Conservation (phyloP, 2,888 invertebrate species). For the Syrphus vitripennis region DNA sequence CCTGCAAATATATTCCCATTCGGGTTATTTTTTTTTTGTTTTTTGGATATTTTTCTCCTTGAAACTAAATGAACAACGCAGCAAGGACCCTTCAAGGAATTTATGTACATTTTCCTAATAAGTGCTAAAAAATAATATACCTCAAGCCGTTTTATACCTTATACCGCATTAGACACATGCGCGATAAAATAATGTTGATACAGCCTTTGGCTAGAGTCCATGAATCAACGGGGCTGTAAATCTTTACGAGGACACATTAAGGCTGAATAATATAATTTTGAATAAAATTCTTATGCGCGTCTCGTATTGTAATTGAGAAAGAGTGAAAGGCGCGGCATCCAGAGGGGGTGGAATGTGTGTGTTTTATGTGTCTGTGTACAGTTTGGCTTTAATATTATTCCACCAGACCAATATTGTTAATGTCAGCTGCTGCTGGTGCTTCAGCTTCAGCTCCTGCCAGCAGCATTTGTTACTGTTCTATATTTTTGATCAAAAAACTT, state of each 20-base stretch:
- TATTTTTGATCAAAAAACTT: neutral
- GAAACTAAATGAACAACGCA: neutral
- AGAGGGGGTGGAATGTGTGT: conserved; percentile 20
- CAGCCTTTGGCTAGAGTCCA: conserved; percentile 1
- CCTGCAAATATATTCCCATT: neutral
- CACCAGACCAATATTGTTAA: neutral
- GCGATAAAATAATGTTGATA: conserved; percentile 50
- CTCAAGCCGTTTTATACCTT: neutral
- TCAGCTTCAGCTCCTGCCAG: too few relatives aligned
- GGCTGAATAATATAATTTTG: conserved; percentile 44
- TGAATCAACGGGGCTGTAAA: conserved; percentile 27
- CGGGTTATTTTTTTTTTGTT: neutral
- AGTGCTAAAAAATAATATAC: conserved; percentile 30
- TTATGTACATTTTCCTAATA: conserved; percentile 43
- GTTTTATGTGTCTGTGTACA: conserved; percentile 22
- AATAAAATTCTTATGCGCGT: conserved; percentile 49
- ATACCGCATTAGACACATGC: neutral
- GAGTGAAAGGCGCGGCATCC: too few relatives aligned
- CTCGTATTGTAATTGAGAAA: conserved; percentile 39
- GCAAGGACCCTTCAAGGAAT: neutral
- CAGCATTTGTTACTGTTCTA: neutral
- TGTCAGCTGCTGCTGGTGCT: neutral
- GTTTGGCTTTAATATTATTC: neutral
- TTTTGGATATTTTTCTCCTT: neutral
- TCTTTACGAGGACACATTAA: conserved; percentile 48